These are phyloP conservation scores for Prietella phreatophila DNA, from an alignment of 2,113 vertebrate genomes.

Conservation along the genomic window DNA sequence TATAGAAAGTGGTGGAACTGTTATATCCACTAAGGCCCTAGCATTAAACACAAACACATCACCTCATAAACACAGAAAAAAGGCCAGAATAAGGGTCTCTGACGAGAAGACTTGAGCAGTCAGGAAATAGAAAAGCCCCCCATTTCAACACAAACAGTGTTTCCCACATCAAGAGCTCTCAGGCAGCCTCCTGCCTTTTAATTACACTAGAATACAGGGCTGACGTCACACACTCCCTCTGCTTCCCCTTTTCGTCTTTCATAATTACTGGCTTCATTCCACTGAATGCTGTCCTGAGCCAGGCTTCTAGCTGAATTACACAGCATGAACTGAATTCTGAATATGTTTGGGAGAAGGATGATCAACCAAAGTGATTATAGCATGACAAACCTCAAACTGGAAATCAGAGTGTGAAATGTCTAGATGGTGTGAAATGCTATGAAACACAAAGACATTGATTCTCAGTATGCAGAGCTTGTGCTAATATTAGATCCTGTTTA, in stretches of 20 bases:
- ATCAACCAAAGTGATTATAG: not conserved
- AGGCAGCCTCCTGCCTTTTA: slow-evolving; percentile 16
- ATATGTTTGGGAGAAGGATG: slow-evolving; percentile 19
- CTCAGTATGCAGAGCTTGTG: not conserved
- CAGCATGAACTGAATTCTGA: not conserved
- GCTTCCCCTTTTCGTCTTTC: not conserved
- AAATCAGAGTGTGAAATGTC: not conserved
- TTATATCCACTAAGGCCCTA: not conserved
- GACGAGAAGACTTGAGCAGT: not conserved
- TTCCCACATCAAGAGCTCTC: slow-evolving; percentile 13
- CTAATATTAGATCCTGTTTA: not conserved
- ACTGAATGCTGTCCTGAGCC: slow-evolving; percentile 1
- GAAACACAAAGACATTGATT: not conserved
- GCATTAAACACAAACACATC: not conserved
- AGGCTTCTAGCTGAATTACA: slow-evolving; percentile 4
- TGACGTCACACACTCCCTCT: slow-evolving; percentile 25
- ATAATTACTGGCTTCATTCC: slow-evolving; percentile 1
- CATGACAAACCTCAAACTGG: not conserved
- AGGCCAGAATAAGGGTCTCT: not conserved
- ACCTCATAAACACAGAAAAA: not conserved
- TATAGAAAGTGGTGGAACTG: not conserved
- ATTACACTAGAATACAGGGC: slow-evolving; percentile 34
- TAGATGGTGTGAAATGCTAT: not conserved
- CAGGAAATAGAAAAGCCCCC: not conserved
- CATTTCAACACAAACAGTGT: not conserved